Base-by-base conservation (phyloP, 2,113 vertebrate genomes). In the Deroptyus accipitrinus region DNA sequence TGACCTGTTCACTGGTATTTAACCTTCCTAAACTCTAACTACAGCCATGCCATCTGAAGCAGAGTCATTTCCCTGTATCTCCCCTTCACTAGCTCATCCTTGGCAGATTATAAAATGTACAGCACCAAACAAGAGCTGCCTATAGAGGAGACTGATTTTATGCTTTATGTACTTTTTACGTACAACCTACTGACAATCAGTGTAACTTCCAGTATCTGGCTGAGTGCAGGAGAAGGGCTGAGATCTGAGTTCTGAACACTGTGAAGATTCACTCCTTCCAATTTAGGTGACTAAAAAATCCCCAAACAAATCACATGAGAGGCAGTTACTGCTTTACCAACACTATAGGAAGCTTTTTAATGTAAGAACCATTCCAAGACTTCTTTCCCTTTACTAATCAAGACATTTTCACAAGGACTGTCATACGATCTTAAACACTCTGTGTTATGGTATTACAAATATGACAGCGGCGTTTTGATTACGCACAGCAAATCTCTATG, bases 381-480 rank as follows among this genome's bases (percentile, higher is more conserved):
- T 75, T 52, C 54, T 70, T 85, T 74, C 57, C 23, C 31, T 86
- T 84, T 39, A 35, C 88, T 80, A 42, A 95, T 94, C 84, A 92
- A 90, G 96, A 94, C 90, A 94, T 96, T 94, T 96, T 93, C 66
- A 92, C 92, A 94, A 96, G 94, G 11, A 72, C 79, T 94, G 90
- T 83, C 95, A 96, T 78, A 92, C 61, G 88, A 97, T 93, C 88
- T 89, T 79, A 96, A 97, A 90, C 78, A 74, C 51, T 62, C 57
- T 37, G 55, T 68, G 80, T 83, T 91, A 51, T 8, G 48, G 82
- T 64, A 96, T 95, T 85, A 88, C 81, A 95, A 92, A 94, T 78
- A 95, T 69, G 95, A 97, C 96, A 97, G 94, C 90, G 75, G 83
- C 33, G 2, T 94, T 94, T 94, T 90, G 82, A 94, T 94, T 78